Conservation (phyloP, 2,113 vertebrate species). For the Embiotoca jacksoni region DNA sequence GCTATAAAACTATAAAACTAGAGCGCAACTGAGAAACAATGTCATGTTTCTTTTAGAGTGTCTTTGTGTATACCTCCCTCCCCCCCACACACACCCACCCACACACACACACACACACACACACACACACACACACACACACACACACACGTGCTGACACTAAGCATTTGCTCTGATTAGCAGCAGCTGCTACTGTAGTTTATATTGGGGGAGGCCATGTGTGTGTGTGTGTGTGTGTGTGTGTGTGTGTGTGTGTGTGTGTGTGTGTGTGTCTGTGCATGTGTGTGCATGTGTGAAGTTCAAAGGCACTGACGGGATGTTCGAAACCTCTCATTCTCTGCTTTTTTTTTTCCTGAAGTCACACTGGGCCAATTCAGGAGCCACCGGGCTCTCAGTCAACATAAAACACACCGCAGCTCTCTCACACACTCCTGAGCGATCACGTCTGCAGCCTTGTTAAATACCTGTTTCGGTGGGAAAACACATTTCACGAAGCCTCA, state of each 20-base stretch:
- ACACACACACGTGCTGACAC: conserved; percentile 53
- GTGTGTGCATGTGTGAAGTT: conserved; percentile 67
- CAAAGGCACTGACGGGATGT: conserved; percentile 77
- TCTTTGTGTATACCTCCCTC: no score
- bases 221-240: conserved; percentile 47
- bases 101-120: conserved; percentile 35
- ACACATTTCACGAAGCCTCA: conserved; percentile 37
- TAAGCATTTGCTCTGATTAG: conserved; percentile 76
- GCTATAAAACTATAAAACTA: conserved; percentile 62
- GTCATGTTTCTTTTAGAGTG: neutral
- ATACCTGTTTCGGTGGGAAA: conserved; percentile 57
- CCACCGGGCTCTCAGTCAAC: conserved; percentile 42
- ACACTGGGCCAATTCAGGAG: conserved; percentile 67
- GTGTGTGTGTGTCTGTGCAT: conserved; percentile 44
- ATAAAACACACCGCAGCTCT: conserved; percentile 50
- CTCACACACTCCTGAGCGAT: conserved; percentile 37
- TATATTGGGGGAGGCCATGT: conserved; percentile 54
- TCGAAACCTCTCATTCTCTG: conserved; percentile 66
- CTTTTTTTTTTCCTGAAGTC: conserved; percentile 72
- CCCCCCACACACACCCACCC: conserved; percentile 18
- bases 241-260: conserved; percentile 43
- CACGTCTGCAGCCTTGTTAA: conserved; percentile 37
- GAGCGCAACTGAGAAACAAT: conserved; percentile 22
- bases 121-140: conserved; percentile 38
- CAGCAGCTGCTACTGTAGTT: conserved; percentile 80